phyloP scores from a whole-genome alignment of 2,113 vertebrate genomes.

The Amphiprion percula region DNA sequence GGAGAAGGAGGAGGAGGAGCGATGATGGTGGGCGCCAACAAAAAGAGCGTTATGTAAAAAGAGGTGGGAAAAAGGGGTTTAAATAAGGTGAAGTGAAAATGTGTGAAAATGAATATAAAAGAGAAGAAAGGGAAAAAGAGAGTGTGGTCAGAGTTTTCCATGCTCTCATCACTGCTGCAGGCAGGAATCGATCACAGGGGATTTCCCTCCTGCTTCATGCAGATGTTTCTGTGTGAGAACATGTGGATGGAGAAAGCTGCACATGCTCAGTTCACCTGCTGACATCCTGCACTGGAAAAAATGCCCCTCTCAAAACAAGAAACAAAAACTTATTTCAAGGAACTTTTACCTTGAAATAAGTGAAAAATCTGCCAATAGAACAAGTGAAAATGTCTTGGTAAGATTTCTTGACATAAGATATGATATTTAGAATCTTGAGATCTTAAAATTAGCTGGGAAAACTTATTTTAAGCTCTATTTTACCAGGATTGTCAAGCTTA shows the following conservation, averaged over 20 bases:
- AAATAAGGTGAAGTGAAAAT: slow-evolving; percentile 45
- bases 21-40: background rate
- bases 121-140: slow-evolving; percentile 7
- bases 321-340: too few species aligned
- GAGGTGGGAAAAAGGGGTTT: slow-evolving; percentile 25
- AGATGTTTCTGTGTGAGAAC: background rate
- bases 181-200: slow-evolving; percentile 29
- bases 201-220: background rate
- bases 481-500: too few species aligned
- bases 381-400: too few species aligned
- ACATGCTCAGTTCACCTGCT: background rate
- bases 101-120: slow-evolving; percentile 45
- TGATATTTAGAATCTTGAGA: too few species aligned
- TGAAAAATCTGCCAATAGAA: too few species aligned
- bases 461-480: too few species aligned
- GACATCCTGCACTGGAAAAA: too few species aligned
- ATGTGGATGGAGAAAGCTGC: background rate
- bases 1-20: background rate
- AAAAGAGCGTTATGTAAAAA: slow-evolving; percentile 34
- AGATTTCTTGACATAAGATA: too few species aligned
- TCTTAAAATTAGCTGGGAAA: too few species aligned
- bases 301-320: too few species aligned
- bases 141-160: slow-evolving; percentile 35
- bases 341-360: too few species aligned
- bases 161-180: slow-evolving; percentile 37